Percentiles rank a stretch among this genome's conserved stretches.
These are phyloP conservation scores for Eudyptes chrysolophus DNA, from an alignment of 2,113 vertebrate species.

Conservation along the genomic window DNA sequence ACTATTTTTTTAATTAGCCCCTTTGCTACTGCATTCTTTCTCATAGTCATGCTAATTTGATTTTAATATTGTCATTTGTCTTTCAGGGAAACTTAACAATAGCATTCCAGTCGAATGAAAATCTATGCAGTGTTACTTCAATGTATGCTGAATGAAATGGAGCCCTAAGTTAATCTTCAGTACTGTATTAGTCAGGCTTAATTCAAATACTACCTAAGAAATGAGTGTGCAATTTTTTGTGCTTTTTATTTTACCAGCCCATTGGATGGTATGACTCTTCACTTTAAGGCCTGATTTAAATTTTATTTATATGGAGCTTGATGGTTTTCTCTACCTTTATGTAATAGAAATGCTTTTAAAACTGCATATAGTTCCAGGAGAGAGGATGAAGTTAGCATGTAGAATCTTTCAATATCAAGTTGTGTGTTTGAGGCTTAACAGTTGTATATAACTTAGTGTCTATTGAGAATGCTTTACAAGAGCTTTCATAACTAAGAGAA, in stretches of 20 bases:
- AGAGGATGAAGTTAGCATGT: neutral
- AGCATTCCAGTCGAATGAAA: neutral
- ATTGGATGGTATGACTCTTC: neutral
- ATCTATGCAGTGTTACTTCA: neutral
- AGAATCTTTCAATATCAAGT: neutral
- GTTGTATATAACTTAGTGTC: neutral
- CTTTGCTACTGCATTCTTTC: neutral
- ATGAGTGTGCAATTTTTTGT: neutral
- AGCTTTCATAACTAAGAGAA: neutral
- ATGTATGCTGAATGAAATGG: neutral
- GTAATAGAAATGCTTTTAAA: neutral
- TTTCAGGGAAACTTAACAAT: neutral
- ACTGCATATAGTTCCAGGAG: neutral
- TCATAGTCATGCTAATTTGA: neutral
- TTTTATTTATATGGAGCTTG: neutral
- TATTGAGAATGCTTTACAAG: neutral
- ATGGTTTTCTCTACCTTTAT: neutral
- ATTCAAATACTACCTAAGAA: neutral
- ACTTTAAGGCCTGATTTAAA: neutral
- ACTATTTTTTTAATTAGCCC: neutral
- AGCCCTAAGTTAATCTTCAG: neutral
- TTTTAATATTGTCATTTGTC: conserved; percentile 8
- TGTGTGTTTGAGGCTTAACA: neutral
- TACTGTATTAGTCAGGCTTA: neutral
- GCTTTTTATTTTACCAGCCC: neutral